Percentiles rank a stretch among this genome's conserved stretches.
These are phyloP conservation scores for Dexiosoma caninum DNA, from an alignment of 2,888 invertebrate species.

Conservation along the genomic window DNA sequence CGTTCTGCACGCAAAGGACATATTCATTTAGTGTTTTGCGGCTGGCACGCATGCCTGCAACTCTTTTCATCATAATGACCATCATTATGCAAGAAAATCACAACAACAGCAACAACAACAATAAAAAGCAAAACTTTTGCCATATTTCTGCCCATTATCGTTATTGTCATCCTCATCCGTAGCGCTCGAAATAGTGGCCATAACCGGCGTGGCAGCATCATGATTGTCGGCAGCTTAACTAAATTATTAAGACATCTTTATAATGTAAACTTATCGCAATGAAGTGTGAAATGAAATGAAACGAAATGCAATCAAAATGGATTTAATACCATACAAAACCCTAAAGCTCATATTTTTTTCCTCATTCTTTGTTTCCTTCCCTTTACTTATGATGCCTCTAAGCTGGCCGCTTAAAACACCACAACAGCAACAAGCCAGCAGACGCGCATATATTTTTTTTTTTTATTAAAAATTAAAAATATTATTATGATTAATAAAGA, in stretches of 20 bases:
- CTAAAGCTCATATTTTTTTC: not conserved
- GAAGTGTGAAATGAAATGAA: slow-evolving; percentile 74
- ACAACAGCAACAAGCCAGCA: not conserved
- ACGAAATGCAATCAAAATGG: slow-evolving; percentile 64
- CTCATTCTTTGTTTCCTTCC: not conserved
- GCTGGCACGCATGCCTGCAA: slow-evolving; percentile 52
- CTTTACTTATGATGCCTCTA: not conserved
- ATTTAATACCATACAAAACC: slow-evolving; percentile 50
- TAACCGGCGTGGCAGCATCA: slow-evolving; percentile 67
- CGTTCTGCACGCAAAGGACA: slow-evolving; percentile 55
- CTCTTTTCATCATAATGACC: slow-evolving; percentile 36
- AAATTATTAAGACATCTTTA: slow-evolving; percentile 77
- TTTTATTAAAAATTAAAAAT: slow-evolving; percentile 50
- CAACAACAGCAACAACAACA: no score
- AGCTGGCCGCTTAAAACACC: not conserved
- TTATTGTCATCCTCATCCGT: slow-evolving; percentile 51
- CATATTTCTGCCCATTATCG: slow-evolving; percentile 33
- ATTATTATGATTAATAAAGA: slow-evolving; percentile 42
- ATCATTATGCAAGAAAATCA: not conserved
- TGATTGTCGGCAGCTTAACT: slow-evolving; percentile 69
- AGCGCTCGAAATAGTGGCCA: slow-evolving; percentile 66
- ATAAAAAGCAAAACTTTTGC: not conserved
- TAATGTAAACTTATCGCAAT: slow-evolving; percentile 73
- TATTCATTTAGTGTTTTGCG: not conserved
- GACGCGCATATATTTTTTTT: not conserved